Percentiles rank a stretch among this genome's conserved stretches.
Conservation (phyloP, 2,888 invertebrate genomes). For the Phoronis australis region DNA sequence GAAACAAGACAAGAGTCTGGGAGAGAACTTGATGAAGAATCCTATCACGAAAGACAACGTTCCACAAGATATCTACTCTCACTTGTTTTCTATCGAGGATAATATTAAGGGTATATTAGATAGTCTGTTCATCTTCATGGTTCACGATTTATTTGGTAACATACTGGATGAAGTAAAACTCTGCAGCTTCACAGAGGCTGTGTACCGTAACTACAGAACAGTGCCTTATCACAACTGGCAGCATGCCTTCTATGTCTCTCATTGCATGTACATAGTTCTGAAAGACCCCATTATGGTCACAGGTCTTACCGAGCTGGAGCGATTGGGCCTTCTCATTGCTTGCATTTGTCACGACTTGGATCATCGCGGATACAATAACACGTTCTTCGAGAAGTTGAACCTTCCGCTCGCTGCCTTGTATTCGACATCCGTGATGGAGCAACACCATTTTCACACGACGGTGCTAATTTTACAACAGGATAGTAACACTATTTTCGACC, state of each 20-base stretch:
- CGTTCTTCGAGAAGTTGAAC: conserved; percentile 28
- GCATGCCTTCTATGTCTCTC: conserved; percentile 36
- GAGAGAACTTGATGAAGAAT: too few relatives aligned
- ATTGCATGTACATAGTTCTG: conserved; percentile 27
- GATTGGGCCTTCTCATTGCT: conserved; percentile 25
- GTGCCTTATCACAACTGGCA: conserved; percentile 38
- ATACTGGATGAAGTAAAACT: conserved; percentile 24
- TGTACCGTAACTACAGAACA: conserved; percentile 34
- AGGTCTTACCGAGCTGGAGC: conserved; percentile 4
- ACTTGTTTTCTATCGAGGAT: too few relatives aligned
- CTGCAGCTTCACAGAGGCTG: conserved; percentile 28
- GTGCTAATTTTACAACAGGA: conserved; percentile 28
- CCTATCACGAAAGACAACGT: too few relatives aligned
- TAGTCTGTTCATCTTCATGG: conserved; percentile 25
- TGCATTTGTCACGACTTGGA: conserved; percentile 38
- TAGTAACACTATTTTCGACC: conserved; percentile 31
- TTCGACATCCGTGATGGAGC: conserved; percentile 36
- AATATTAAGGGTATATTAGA: too few relatives aligned
- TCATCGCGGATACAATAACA: conserved; percentile 37
- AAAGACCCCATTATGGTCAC: too few relatives aligned
- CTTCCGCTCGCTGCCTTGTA: conserved; percentile 33
- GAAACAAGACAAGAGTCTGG: too few relatives aligned
- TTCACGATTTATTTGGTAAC: conserved; percentile 21
- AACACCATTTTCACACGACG: conserved; percentile 35
- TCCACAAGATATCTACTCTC: too few relatives aligned